A percentile compares a stretch with the other conserved stretches of the same genome.
Evolutionary conservation across 2,797 vertebrate genomes (phyloP).

Genomic region (Poeciliopsis paucimaculata): DNA sequence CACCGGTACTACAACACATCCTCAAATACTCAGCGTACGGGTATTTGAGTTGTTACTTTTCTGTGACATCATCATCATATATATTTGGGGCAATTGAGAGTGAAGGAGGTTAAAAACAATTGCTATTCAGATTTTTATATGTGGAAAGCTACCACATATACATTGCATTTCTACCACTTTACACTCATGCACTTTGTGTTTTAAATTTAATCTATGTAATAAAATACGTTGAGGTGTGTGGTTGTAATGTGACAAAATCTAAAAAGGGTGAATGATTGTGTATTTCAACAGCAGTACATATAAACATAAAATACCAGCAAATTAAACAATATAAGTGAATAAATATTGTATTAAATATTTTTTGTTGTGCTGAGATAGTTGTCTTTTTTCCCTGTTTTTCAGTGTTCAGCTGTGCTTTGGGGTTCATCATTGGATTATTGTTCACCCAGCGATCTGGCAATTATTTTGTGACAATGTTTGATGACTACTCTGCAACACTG

Average conservation of each 20-base stretch:
- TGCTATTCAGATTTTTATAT: background rate
- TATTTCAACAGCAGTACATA: background rate
- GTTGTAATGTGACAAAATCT: background rate
- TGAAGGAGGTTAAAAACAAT: background rate
- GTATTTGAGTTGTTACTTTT: background rate
- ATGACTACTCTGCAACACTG: slow-evolving; percentile 83
- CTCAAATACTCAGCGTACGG: background rate
- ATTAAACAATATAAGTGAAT: background rate
- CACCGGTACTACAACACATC: slow-evolving; percentile 67
- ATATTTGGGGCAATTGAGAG: background rate
- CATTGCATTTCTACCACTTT: background rate
- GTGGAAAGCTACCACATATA: background rate
- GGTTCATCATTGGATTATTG: slow-evolving; percentile 84
- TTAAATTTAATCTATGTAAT: background rate
- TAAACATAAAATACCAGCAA: background rate
- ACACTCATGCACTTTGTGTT: background rate
- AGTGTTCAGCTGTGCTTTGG: slow-evolving; percentile 81
- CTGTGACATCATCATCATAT: background rate
- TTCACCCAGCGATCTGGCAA: slow-evolving; percentile 85
- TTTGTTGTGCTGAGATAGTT: background rate
- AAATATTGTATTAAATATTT: background rate
- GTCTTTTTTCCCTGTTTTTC: slow-evolving; percentile 33
- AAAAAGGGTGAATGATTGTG: background rate
- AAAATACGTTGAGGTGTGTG: background rate
- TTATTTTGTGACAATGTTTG: slow-evolving; percentile 88